These are phyloP conservation scores for Empidonax alnorum DNA, from an alignment of 2,113 vertebrate genomes.

Conservation along the genomic window DNA sequence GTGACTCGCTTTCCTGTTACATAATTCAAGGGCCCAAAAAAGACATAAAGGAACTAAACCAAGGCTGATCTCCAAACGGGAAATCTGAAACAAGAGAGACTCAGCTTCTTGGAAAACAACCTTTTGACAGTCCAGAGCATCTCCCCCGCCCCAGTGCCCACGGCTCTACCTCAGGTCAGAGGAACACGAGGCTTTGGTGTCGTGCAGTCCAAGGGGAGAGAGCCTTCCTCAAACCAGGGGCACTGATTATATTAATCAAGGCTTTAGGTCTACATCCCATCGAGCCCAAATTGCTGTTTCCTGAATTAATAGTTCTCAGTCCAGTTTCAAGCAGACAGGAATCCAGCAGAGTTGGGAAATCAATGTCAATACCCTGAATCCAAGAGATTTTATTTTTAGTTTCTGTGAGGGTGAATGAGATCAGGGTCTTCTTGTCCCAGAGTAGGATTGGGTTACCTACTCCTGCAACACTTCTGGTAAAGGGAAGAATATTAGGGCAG, in stretches of 20 bases:
- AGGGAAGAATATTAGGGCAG: neutral
- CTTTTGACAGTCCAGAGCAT: neutral
- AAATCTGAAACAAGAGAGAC: neutral
- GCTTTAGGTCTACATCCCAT: neutral
- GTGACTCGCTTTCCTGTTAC: neutral
- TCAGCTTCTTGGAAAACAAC: neutral
- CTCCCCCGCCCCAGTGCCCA: rapidly evolving
- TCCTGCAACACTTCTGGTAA: neutral
- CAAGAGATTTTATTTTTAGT: neutral
- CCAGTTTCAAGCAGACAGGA: conserved; percentile 5
- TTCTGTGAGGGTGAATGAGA: neutral
- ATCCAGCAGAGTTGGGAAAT: neutral
- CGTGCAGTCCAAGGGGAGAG: rapidly evolving
- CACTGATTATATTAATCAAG: neutral
- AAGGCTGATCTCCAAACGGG: neutral
- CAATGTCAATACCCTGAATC: neutral
- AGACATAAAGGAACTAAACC: neutral
- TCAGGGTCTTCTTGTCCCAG: neutral
- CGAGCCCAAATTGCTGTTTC: neutral
- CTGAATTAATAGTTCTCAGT: neutral
- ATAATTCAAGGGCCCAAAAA: neutral
- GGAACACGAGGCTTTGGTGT: neutral
- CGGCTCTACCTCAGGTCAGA: neutral
- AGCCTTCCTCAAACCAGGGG: neutral
- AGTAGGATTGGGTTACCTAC: neutral